These are phyloP conservation scores for Crioceris asparagi DNA, from an alignment of 2,888 invertebrate genomes.

Conservation along the genomic window DNA sequence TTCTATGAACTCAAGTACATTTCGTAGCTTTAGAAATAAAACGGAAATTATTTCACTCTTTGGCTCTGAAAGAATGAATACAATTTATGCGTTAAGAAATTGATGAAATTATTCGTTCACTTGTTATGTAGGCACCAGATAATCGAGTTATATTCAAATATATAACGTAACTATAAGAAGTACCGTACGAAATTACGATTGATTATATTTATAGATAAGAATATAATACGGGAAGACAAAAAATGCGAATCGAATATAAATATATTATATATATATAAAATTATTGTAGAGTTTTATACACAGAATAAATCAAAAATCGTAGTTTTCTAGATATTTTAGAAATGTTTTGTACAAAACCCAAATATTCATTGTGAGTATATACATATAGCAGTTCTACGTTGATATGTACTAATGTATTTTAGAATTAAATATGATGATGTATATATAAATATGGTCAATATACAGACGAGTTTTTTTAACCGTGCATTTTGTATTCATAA, in stretches of 20 bases:
- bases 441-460: constrained; percentile 38
- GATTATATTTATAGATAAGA: no score
- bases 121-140: constrained; percentile 27
- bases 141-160: constrained; percentile 12
- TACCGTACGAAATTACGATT: no score
- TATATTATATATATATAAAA: constrained; percentile 21
- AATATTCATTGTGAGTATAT: constrained; percentile 15
- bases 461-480: constrained; percentile 27
- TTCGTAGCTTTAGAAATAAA: not conserved
- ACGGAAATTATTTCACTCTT: no score
- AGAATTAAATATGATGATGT: constrained; percentile 18
- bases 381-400: constrained; percentile 32
- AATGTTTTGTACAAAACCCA: constrained; percentile 37
- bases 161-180: no score
- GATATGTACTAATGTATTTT: constrained; percentile 36
- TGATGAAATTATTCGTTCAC: constrained; percentile 28
- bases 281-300: constrained; percentile 39
- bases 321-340: constrained; percentile 41
- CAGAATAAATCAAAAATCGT: constrained; percentile 33
- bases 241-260: no score
- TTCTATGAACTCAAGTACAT: no score
- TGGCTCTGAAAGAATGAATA: no score
- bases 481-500: constrained; percentile 4
- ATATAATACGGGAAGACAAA: no score
- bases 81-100: no score